Evolutionary conservation across 1,140 invertebrate species (phyloP).

Genomic region (Artemia franciscana): DNA sequence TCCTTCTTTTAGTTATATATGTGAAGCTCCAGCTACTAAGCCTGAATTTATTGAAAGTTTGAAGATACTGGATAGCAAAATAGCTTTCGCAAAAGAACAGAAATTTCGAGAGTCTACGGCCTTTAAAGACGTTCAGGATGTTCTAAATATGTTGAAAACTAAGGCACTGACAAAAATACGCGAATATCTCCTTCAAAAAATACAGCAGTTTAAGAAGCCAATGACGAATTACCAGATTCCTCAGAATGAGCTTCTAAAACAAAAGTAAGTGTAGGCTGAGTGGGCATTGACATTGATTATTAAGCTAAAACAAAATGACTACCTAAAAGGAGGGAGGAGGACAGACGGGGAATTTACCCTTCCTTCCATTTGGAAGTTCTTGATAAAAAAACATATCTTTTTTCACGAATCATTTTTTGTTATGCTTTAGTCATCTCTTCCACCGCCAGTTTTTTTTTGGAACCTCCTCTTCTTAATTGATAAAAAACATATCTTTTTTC

Average conservation of each 20-base stretch:
- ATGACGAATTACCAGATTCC: conserved; percentile 97
- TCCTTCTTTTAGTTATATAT: conserved; percentile 44
- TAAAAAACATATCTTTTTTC: no score
- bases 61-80: conserved; percentile 80
- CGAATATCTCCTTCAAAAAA: conserved; percentile 77
- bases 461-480: no score
- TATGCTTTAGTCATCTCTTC: no score
- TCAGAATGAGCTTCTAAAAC: conserved; percentile 90
- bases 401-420: no score
- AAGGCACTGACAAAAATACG: conserved; percentile 88
- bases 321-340: no score
- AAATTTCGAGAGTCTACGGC: conserved; percentile 45
- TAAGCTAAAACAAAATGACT: no score
- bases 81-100: conserved; percentile 87
- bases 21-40: conserved; percentile 76
- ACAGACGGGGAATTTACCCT: no score
- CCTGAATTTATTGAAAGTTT: conserved; percentile 75
- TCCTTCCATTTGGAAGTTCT: no score
- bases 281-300: no score
- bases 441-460: no score
- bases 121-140: conserved; percentile 80
- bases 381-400: no score
- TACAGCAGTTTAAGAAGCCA: conserved; percentile 88
- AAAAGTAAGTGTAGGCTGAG: conserved; percentile 35
- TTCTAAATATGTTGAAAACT: conserved; percentile 80